A percentile compares a stretch with the other conserved stretches of the same genome.
Conservation (phyloP, 1,140 invertebrate species). For the Lerema accius region DNA sequence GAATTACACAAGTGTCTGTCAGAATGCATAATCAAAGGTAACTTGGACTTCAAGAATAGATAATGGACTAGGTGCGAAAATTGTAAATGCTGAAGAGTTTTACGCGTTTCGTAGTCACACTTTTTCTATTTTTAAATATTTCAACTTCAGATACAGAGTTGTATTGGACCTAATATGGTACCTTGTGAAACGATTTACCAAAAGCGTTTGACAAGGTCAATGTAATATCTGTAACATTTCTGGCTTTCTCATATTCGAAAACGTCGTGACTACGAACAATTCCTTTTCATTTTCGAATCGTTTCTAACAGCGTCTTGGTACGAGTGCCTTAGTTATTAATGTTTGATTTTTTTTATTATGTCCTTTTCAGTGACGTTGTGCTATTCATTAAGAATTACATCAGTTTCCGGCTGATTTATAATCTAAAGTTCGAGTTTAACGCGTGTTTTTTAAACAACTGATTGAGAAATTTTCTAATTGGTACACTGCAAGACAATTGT, state of each 20-base stretch:
- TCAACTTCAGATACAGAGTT: not conserved
- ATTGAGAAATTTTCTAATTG: no score
- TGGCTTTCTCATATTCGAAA: constrained; percentile 38
- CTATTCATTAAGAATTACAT: constrained; percentile 36
- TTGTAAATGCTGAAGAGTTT: constrained; percentile 72
- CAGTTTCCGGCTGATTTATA: constrained; percentile 3
- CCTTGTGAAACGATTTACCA: not conserved
- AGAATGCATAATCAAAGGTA: constrained; percentile 52
- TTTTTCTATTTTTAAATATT: constrained; percentile 43
- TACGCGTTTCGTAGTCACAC: constrained; percentile 52
- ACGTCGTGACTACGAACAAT: constrained; percentile 51
- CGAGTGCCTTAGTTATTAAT: constrained; percentile 77
- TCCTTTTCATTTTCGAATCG: constrained; percentile 50
- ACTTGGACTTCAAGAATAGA: constrained; percentile 82
- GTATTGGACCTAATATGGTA: no score
- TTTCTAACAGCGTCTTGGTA: constrained; percentile 81
- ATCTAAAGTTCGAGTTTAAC: not conserved
- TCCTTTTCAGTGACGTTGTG: constrained; percentile 35
- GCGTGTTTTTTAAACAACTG: not conserved
- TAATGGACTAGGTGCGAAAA: constrained; percentile 74
- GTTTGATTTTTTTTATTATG: constrained; percentile 39
- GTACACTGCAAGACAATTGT: no score
- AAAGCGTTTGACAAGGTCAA: not conserved
- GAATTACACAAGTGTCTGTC: constrained; percentile 48
- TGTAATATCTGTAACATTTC: constrained; percentile 3